Evolutionary conservation across 1,140 invertebrate species (phyloP).

Genomic region (Scaptodrosophila lebanonensis): DNA sequence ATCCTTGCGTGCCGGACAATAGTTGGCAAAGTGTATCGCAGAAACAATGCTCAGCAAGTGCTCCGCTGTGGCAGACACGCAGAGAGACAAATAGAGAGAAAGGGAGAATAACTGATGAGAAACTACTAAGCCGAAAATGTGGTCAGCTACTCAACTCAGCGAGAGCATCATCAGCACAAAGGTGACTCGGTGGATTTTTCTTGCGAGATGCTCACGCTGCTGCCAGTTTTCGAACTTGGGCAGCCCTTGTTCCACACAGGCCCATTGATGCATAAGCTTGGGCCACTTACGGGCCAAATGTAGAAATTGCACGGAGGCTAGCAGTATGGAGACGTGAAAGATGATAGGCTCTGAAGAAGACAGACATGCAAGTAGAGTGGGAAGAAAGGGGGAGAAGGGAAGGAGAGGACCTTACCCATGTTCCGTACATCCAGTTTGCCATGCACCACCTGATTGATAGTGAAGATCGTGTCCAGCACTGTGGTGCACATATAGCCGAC

Average conservation of each 20-base stretch:
- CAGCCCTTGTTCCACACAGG: conserved; percentile 48
- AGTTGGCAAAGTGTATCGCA: conserved; percentile 47
- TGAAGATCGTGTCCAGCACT: conserved; percentile 39
- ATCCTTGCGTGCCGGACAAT: conserved; percentile 47
- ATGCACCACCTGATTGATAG: conserved; percentile 33
- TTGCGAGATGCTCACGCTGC: conserved; percentile 30
- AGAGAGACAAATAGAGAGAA: background rate
- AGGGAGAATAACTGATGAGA: background rate
- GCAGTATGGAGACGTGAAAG: conserved; percentile 48
- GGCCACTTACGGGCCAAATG: conserved; percentile 59
- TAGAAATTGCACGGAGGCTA: conserved; percentile 43
- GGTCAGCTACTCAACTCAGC: conserved; percentile 46
- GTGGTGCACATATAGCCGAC: conserved; percentile 33
- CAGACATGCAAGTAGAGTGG: background rate
- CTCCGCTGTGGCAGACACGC: conserved; percentile 37
- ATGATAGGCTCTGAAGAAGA: conserved; percentile 50
- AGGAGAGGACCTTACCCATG: conserved; percentile 43
- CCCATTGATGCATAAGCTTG: conserved; percentile 53
- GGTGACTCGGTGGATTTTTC: conserved; percentile 36
- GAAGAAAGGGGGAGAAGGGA: background rate
- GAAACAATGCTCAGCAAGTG: conserved; percentile 70
- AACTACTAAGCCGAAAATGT: conserved; percentile 11
- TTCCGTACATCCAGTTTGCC: conserved; percentile 53
- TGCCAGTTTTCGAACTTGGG: conserved; percentile 23
- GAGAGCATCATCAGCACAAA: conserved; percentile 47